Conservation (phyloP, 23 tunicate species). For the Styela clava region DNA sequence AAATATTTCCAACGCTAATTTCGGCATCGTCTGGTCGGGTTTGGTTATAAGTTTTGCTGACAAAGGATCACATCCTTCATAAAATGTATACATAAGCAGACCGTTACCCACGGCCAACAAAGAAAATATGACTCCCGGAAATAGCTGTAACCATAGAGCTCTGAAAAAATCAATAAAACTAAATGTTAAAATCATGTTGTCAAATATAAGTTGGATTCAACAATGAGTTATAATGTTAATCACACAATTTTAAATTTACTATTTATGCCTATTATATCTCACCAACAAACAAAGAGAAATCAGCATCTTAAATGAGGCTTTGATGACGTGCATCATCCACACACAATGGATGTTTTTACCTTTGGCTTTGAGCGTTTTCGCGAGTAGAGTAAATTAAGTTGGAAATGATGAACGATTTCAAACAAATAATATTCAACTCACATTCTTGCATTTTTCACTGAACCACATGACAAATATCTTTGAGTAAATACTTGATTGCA, state of each 20-base stretch:
- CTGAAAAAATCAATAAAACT: neutral
- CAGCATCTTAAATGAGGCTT: too few species aligned
- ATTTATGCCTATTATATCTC: too few species aligned
- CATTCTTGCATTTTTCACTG: conserved; percentile 9
- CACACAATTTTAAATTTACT: too few species aligned
- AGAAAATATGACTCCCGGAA: neutral
- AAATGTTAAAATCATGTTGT: too few species aligned
- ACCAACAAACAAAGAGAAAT: too few species aligned
- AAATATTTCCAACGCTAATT: conserved; percentile 39
- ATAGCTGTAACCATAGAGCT: neutral
- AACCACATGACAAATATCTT: conserved; percentile 6
- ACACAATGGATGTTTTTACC: too few species aligned
- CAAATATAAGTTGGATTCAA: too few species aligned
- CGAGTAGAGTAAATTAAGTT: too few species aligned
- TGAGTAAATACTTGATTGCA: conserved; percentile 15
- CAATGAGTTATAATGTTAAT: neutral
- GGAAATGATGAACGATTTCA: too few species aligned
- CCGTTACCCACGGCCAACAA: conserved; percentile 16
- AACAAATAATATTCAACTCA: neutral
- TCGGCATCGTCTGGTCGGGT: conserved; percentile 56
- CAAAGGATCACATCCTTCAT: conserved; percentile 53
- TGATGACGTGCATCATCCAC: too few species aligned
- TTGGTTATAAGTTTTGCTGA: conserved; percentile 23
- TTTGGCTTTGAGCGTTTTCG: too few species aligned
- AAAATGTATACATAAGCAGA: conserved; percentile 22